Base-by-base conservation (phyloP, 2,113 vertebrate species). In the Dermatemys mawii region DNA sequence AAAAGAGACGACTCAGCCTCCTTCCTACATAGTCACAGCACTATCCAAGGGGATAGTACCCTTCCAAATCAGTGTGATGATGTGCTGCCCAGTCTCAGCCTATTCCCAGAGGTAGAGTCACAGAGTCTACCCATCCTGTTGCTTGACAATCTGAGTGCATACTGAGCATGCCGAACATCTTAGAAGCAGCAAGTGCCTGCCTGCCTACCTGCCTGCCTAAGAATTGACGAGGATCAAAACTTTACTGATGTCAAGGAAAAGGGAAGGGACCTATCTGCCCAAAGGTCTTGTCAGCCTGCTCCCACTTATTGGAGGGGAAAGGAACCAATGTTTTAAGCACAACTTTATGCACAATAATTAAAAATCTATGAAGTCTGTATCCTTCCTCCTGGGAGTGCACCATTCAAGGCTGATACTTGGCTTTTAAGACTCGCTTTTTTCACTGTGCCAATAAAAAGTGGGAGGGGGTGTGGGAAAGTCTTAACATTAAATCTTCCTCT, bases 1-100 rank as follows among this genome's bases (percentile, higher is more conserved):
- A 26, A 35, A 81, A 79, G 75, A 87, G 89, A 82, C 32, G 88
- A 67, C 84, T 44, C 41, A 86, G 53, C 5, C 93, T 81, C 76
- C 81, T 81, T 46, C 88, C 75, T 93, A 60, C 22, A 12, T 78
- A 83, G 91, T 63, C 57, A 76, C 84, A 96, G 80, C n/a, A n/a
- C 73, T 87, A 93, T 86, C 63, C 92, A 86, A 93, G 38, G 38
- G 21, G 38, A 41, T 38, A 22, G 22, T 41, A 41, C 22, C 38
- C 73, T 76, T 76, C 73, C 27, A 26, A 44, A 41, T 87, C 38
- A 73, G 10, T 0, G 0, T 0, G 0, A 55, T 89, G 53, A 55
- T 89, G 53, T n/a, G 55, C 88, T 87, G 44, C 48, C 86, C 76
- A 90, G 41, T 76, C 44, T 55, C 35, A 13, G 78, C 81, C 75